These are phyloP conservation scores for Acheta domesticus DNA, from an alignment of 2,888 invertebrate genomes.

Conservation along the genomic window DNA sequence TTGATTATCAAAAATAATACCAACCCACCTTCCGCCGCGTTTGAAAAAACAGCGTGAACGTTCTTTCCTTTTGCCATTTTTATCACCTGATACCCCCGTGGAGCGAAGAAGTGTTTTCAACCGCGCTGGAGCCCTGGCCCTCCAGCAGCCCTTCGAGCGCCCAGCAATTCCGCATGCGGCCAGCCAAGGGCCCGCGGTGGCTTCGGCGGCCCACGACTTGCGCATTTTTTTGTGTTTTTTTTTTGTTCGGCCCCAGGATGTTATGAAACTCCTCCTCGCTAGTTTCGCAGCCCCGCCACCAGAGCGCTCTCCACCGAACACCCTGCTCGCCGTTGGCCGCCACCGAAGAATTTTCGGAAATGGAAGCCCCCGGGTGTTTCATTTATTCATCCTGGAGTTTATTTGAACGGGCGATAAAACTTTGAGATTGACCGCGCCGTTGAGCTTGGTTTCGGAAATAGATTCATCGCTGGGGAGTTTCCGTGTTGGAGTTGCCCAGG, in stretches of 20 bases:
- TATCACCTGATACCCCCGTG: too few relatives aligned
- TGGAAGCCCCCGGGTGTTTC: not conserved
- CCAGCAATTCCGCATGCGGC: not conserved
- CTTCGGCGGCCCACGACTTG: not conserved
- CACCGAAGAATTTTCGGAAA: constrained; percentile 8
- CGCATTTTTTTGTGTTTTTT: not conserved
- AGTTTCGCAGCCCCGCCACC: not conserved
- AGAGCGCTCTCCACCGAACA: not conserved
- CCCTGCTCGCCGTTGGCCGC: not conserved
- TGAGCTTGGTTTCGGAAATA: not conserved
- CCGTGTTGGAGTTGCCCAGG: not conserved
- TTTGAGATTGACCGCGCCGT: not conserved
- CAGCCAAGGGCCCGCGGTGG: not conserved
- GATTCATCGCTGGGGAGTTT: not conserved
- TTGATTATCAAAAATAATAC: too few relatives aligned
- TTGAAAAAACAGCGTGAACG: too few relatives aligned
- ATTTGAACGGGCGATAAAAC: constrained; percentile 6
- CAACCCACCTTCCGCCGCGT: too few relatives aligned
- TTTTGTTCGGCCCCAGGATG: not conserved
- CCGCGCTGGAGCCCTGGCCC: too few relatives aligned
- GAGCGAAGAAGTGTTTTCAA: too few relatives aligned
- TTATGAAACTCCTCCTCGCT: not conserved
- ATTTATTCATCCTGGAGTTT: not conserved
- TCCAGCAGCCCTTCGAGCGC: not conserved
- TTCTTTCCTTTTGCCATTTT: too few relatives aligned